Base-by-base conservation (phyloP, 2,888 invertebrate genomes). In the Nemotelus pantherinus region DNA sequence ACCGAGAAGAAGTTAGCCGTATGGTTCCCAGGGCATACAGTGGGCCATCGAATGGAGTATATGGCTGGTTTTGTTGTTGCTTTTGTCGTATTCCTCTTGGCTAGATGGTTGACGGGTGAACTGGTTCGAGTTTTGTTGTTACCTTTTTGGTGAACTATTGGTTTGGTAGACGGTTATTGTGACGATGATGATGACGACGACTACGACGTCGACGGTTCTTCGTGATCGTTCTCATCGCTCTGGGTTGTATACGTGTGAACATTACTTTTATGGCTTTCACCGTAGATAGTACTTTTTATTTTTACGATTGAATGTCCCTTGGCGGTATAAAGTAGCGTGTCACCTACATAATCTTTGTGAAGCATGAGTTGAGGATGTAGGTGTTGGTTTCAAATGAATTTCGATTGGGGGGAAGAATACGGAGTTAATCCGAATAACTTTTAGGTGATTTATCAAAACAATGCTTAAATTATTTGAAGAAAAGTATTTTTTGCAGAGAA, bases 181-280 rank as follows among this genome's bases (percentile, higher is more conserved):
- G 25, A 25, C 25, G 25, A 25, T 25, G 25, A 25, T 25, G 25
- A 25, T 25, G 25, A 25, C 25, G 25, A 25, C 25, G 25, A 25
- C 25, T 25, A 25, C 25, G 25, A 25, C 25, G 25, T 25, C 50
- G 10, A 68, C 50, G 25, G 25, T 68, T 57, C 3, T 74, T 60
- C 60, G 60, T 74, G 63, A 74, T 60, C 74, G 48, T 47, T 72
- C 25, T 50, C 41, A 72, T 9, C 60, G 60, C 74, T 48, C 9
- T 50, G 44, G 53, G 53, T 47, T 53, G 53, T 70, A n/a, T 74
- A 74, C 48, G 74, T 74, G 74, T 74, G 63, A 74, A 74, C 74
- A 74, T 74, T 74, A 74, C 10, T 63, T 74, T 74, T 63, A 74
- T 74, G 45, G 50, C 74, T 50, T 60, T 72, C 58, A 60, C 58